phyloP scores from a whole-genome alignment of 2,888 invertebrate species.

The Congeria kusceri region DNA sequence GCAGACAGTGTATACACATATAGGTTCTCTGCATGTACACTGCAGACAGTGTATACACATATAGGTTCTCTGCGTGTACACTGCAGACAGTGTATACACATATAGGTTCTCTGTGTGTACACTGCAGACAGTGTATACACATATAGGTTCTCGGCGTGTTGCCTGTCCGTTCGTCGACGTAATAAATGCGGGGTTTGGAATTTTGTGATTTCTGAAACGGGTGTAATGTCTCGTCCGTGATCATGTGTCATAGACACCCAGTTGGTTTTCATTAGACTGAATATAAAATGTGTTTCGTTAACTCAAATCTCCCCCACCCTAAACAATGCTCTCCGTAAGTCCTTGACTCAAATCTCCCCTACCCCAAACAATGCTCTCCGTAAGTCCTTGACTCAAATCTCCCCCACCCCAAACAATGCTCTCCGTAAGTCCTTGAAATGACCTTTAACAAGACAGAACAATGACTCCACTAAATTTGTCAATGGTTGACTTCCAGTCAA shows the following conservation, averaged over 20 bases:
- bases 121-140: too few species aligned
- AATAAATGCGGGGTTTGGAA: neutral
- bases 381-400: too few species aligned
- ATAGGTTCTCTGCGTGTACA: too few species aligned
- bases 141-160: constrained; percentile 32
- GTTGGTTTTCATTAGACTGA: constrained; percentile 15
- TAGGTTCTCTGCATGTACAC: too few species aligned
- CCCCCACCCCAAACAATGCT: constrained; percentile 32
- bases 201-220: neutral
- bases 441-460: constrained; percentile 15
- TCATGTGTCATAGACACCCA: constrained; percentile 34
- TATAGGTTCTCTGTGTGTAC: neutral
- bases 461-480: neutral
- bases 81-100: neutral
- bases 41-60: too few species aligned
- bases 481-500: constrained; percentile 27
- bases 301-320: constrained; percentile 21
- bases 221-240: constrained; percentile 14
- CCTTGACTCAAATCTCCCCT: too few species aligned
- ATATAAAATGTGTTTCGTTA: constrained; percentile 10
- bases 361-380: too few species aligned
- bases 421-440: constrained; percentile 19
- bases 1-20: too few species aligned
- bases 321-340: too few species aligned
- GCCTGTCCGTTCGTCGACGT: constrained; percentile 29